Conservation (phyloP, 2,113 vertebrate genomes). For the Microcebus tavaratra region DNA sequence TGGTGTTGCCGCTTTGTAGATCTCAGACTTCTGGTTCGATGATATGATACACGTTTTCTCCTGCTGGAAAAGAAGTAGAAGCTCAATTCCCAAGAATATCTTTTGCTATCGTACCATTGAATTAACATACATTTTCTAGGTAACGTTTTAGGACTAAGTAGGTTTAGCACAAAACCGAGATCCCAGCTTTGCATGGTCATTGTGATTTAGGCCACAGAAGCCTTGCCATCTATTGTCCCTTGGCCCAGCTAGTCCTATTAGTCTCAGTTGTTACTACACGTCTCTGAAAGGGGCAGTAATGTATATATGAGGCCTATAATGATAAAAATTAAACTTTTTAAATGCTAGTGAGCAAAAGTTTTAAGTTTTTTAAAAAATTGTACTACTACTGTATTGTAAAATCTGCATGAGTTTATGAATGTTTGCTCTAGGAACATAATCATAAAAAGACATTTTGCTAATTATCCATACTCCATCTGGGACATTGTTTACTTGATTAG, state of each 20-base stretch:
- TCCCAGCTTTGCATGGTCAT: background rate
- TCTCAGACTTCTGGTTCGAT: background rate
- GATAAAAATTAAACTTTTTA: background rate
- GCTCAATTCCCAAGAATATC: background rate
- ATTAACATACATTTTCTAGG: background rate
- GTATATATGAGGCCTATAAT: background rate
- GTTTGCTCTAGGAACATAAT: conserved; percentile 11
- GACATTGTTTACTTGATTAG: conserved; percentile 43
- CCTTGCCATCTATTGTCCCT: background rate
- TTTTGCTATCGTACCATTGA: background rate
- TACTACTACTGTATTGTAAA: background rate
- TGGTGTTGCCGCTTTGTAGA: background rate
- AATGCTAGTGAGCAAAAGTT: background rate
- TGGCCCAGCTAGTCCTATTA: background rate
- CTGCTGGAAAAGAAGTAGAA: background rate
- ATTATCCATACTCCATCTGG: background rate
- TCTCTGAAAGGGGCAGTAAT: background rate
- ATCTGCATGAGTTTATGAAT: background rate
- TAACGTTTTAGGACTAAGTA: background rate
- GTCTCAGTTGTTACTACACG: background rate
- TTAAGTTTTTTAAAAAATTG: background rate
- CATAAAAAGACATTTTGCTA: conserved; percentile 17
- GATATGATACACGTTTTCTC: background rate
- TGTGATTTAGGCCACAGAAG: background rate
- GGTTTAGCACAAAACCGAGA: background rate